phyloP scores from a whole-genome alignment of 1,140 invertebrate genomes.

The Saccostrea echinata region DNA sequence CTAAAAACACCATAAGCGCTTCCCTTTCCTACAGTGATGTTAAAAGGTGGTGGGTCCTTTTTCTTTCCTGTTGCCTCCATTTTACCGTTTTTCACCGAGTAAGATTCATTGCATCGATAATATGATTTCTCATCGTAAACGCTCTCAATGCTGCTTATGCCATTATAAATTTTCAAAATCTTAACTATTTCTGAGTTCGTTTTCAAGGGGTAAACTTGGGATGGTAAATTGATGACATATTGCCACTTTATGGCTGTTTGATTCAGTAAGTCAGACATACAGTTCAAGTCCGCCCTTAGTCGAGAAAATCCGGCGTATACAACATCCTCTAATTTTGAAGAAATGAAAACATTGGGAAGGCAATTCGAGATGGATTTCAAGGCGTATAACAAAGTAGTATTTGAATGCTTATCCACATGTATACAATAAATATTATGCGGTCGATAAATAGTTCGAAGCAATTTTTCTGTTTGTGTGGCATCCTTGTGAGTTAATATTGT shows the following conservation, averaged over 20 bases:
- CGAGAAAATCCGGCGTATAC: conserved; percentile 65
- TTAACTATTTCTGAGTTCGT: too few species aligned
- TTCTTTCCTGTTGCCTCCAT: too few species aligned
- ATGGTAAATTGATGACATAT: too few species aligned
- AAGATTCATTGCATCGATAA: too few species aligned
- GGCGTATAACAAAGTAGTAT: conserved; percentile 54
- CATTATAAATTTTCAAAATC: too few species aligned
- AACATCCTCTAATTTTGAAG: conserved; percentile 64
- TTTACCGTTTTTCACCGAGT: too few species aligned
- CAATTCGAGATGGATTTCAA: conserved; percentile 65
- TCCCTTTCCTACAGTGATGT: too few species aligned
- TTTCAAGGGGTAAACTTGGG: too few species aligned
- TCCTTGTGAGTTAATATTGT: conserved; percentile 74
- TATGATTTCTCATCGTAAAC: too few species aligned
- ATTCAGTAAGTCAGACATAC: conserved; percentile 68
- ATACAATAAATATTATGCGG: conserved; percentile 77
- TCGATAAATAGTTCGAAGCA: conserved; percentile 73
- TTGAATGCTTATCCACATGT: conserved; percentile 72
- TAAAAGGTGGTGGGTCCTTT: too few species aligned
- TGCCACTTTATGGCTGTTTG: not conserved
- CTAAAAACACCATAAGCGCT: too few species aligned
- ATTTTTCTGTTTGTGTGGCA: conserved; percentile 69
- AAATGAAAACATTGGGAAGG: conserved; percentile 74
- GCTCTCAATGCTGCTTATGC: too few species aligned
- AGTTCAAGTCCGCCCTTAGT: conserved; percentile 72